Evolutionary conservation across 2,888 invertebrate species (phyloP), one percentile per base, ranked within the genome.

Genomic region (Orthosia incerta): DNA sequence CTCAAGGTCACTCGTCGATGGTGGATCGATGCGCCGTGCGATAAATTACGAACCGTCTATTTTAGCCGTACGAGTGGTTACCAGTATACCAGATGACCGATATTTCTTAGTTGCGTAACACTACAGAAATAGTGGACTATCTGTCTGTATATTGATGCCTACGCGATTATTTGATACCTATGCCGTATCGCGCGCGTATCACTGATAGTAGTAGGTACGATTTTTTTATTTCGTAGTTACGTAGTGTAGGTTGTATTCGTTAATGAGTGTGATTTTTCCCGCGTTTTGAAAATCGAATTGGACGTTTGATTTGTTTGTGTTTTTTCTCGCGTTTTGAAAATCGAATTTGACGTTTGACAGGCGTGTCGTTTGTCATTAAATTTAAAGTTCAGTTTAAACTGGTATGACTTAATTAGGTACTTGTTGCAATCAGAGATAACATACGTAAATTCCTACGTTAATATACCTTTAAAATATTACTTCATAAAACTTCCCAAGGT

Each of bases 61-160:
- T 89, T 94, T 90, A 92, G 90, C 89, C 87, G 86, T 88, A 92
- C 91, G 87, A 93, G 92, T 92, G 88, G 88, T 76, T 87, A 89
- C 89, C 89, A 89, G 88, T 87, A 86, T 89, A 87, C 91, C 91
- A 90, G 92, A 93, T 95, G 95, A 95, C 95, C 95, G 95, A 95
- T 90, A 93, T 95, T 92, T 90, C 86, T 83, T 80, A 86, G 90
- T 95, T 94, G 90, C 91, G 93, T 93, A 94, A 95, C 87, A 85
- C 83, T 82, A 89, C 91, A 89, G 89, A 93, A 94, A 94, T 93
- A 94, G 69, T 69, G 12, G 39, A 45, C 20, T 69, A 45, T 79
- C 60, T 74, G 81, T 69, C 68, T 56, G 55, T 70, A 50, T 69
- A 66, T 48, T 65, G 80, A 83, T 69, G 48, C 59, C 31, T 76